Evolutionary conservation across 53 echinoderm and acorn worm genomes (phyloP).

Genomic region (Stichopus horrens): DNA sequence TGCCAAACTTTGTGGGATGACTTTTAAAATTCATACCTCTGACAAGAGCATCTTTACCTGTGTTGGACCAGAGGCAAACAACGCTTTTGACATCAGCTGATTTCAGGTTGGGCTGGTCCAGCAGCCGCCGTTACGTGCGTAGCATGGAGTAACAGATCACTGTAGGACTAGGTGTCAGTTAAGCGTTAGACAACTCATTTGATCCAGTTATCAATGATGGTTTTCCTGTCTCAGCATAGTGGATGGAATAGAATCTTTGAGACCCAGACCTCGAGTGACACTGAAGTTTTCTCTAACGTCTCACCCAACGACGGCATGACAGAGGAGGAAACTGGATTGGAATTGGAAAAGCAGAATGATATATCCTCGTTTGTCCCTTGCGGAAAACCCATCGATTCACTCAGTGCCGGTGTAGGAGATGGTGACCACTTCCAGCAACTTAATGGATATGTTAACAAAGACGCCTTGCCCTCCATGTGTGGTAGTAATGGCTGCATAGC

Average conservation of each 20-base stretch:
- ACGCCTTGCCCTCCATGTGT: background rate
- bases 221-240: constrained; percentile 1
- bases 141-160: too few relatives aligned
- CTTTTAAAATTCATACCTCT: too few relatives aligned
- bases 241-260: constrained; percentile 4
- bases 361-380: background rate
- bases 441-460: background rate
- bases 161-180: too few relatives aligned
- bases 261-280: constrained; percentile 2
- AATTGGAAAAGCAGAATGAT: background rate
- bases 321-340: background rate
- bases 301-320: background rate
- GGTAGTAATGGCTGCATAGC: constrained; percentile 6
- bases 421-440: background rate
- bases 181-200: too few relatives aligned
- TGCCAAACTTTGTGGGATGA: too few relatives aligned
- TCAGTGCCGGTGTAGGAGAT: background rate
- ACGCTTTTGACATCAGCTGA: too few relatives aligned
- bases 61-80: too few relatives aligned
- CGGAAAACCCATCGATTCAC: background rate
- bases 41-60: too few relatives aligned
- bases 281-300: background rate
- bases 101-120: too few relatives aligned
- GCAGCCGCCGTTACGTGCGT: too few relatives aligned
- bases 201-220: background rate